These are phyloP conservation scores for Odontesthes bonariensis DNA, from an alignment of 2,113 vertebrate genomes.

Conservation along the genomic window DNA sequence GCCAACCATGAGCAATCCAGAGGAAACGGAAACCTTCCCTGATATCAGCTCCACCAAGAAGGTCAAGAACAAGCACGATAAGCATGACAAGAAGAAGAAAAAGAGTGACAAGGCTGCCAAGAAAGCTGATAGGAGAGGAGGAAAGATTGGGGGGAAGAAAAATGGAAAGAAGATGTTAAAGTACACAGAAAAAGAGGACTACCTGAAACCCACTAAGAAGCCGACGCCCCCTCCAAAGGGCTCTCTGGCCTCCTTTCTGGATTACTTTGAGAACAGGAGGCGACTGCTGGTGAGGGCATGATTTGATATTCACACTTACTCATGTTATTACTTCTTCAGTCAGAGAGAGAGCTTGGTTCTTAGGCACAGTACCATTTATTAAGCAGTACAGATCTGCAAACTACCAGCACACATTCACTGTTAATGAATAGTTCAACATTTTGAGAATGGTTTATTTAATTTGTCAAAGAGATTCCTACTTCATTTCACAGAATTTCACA, in stretches of 20 bases:
- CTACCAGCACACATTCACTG: too few species aligned
- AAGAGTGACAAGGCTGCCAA: slow-evolving; percentile 87
- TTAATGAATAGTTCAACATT: background rate
- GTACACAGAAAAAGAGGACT: slow-evolving; percentile 84
- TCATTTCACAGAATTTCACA: too few species aligned
- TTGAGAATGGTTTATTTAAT: background rate
- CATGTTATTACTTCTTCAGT: background rate
- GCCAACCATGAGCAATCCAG: slow-evolving; percentile 79
- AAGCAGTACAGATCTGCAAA: background rate
- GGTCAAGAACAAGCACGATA: slow-evolving; percentile 86
- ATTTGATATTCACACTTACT: slow-evolving; percentile 14
- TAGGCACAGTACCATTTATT: background rate
- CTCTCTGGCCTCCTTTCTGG: slow-evolving; percentile 86
- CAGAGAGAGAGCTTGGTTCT: slow-evolving; percentile 16
- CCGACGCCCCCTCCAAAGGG: slow-evolving; percentile 79
- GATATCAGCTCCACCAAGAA: slow-evolving; percentile 81
- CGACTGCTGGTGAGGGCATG: slow-evolving; percentile 91
- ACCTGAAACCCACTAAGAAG: slow-evolving; percentile 84
- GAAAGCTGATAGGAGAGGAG: slow-evolving; percentile 87
- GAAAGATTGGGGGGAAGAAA: slow-evolving; percentile 85
- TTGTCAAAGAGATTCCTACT: too few species aligned
- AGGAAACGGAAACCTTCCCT: slow-evolving; percentile 74
- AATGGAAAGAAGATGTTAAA: slow-evolving; percentile 85
- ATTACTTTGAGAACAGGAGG: slow-evolving; percentile 94
- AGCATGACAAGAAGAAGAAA: slow-evolving; percentile 91